These are phyloP conservation scores for Drosophila nr. perissopoda DNA, from an alignment of 2,888 invertebrate genomes.

Conservation along the genomic window DNA sequence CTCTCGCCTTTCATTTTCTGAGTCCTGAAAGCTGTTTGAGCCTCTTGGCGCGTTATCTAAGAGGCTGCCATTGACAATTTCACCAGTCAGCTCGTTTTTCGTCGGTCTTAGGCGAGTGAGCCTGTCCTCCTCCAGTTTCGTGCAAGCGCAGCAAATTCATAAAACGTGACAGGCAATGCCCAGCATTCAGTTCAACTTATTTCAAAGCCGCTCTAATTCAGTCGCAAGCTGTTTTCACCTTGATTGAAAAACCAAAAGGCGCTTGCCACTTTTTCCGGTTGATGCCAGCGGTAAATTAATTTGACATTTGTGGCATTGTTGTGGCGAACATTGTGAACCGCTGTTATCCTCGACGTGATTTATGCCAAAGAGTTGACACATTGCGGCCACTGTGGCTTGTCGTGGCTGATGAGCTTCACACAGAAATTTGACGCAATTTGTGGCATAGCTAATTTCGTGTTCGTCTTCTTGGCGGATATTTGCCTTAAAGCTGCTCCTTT, in stretches of 20 bases:
- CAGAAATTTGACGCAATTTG: constrained; percentile 35
- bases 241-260: constrained; percentile 73
- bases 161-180: constrained; percentile 71
- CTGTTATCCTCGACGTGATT: constrained; percentile 55
- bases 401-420: constrained; percentile 16
- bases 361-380: constrained; percentile 68
- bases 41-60: constrained; percentile 55
- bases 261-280: constrained; percentile 42
- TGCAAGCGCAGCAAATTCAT: constrained; percentile 65
- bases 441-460: constrained; percentile 21
- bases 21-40: constrained; percentile 53
- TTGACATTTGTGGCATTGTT: constrained; percentile 71
- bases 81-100: constrained; percentile 59
- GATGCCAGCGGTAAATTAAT: constrained; percentile 71
- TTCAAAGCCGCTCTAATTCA: constrained; percentile 2
- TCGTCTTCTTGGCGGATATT: not conserved
- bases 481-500: not conserved
- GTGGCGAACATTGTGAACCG: constrained; percentile 47
- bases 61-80: constrained; percentile 56
- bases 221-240: constrained; percentile 42
- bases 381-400: constrained; percentile 15
- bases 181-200: constrained; percentile 29
- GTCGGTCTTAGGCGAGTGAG: not conserved
- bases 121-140: constrained; percentile 7
- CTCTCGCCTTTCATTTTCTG: constrained; percentile 11